phyloP scores from a whole-genome alignment of 2,797 vertebrate genomes.

The Microhierax caerulescens region DNA sequence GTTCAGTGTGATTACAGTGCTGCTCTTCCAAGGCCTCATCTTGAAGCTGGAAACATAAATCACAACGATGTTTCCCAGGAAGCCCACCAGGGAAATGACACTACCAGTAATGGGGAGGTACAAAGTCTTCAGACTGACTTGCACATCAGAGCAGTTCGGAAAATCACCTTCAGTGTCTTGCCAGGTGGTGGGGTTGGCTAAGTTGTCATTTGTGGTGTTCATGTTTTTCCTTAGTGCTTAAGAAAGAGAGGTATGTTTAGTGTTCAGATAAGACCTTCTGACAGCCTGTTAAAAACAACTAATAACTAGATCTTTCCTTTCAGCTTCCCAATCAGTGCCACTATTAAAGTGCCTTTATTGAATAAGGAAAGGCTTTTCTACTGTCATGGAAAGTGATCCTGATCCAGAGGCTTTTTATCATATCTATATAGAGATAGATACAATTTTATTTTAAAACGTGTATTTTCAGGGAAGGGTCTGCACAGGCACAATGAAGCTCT shows the following conservation, averaged over 20 bases:
- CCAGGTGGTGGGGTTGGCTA: background rate
- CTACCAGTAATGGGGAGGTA: slow-evolving; percentile 44
- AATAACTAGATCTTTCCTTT: background rate
- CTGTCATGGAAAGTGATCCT: background rate
- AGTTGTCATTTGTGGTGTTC: background rate
- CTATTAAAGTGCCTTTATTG: background rate
- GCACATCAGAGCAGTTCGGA: slow-evolving; percentile 29
- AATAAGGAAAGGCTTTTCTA: background rate
- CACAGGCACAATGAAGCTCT: background rate
- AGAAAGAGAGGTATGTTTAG: background rate
- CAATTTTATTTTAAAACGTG: background rate
- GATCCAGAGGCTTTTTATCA: background rate
- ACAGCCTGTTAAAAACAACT: background rate
- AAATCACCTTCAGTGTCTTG: background rate
- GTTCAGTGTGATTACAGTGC: slow-evolving; percentile 82
- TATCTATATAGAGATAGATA: background rate
- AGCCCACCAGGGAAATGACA: slow-evolving; percentile 58
- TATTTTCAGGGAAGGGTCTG: background rate
- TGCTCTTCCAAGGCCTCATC: slow-evolving; percentile 82
- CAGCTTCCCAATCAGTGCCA: background rate
- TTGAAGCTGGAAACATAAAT: slow-evolving; percentile 77
- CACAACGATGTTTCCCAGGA: slow-evolving; percentile 70
- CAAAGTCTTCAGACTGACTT: background rate
- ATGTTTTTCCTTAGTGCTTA: slow-evolving; percentile 32
- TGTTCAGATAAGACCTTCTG: background rate